A percentile compares a stretch with the other conserved stretches of the same genome.
phyloP scores from a whole-genome alignment of 2,113 vertebrate genomes.

The Phalacrocorax pelagicus region DNA sequence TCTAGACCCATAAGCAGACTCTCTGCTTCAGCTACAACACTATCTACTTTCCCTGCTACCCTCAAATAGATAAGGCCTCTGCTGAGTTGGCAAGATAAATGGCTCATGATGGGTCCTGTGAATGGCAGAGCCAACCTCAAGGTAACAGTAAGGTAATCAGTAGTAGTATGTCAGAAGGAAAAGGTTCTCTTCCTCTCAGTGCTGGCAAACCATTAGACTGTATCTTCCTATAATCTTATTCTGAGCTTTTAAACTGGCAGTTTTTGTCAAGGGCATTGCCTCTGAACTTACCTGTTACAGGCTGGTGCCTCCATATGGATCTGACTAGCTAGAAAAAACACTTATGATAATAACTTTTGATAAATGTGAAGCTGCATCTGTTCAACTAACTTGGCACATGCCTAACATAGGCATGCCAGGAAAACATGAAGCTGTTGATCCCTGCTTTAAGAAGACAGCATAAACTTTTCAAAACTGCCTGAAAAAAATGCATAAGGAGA shows the following conservation, averaged over 20 bases:
- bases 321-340: neutral
- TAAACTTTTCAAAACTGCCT: neutral
- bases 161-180: neutral
- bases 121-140: neutral
- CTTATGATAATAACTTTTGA: neutral
- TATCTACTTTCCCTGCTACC: neutral
- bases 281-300: neutral
- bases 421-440: neutral
- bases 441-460: neutral
- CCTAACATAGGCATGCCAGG: fast-evolving
- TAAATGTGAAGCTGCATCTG: neutral
- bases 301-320: neutral
- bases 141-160: neutral
- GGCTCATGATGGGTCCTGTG: neutral
- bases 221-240: neutral
- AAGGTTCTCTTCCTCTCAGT: neutral
- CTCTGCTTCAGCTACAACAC: neutral
- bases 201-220: neutral
- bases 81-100: neutral
- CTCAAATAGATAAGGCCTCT: neutral
- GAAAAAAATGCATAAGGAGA: neutral
- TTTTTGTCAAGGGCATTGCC: neutral
- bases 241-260: neutral
- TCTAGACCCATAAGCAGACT: neutral
- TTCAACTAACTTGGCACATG: neutral